A percentile compares a stretch with the other conserved stretches of the same genome.
Conservation (phyloP, 2,113 vertebrate species). For the Gallinago jamesoni region DNA sequence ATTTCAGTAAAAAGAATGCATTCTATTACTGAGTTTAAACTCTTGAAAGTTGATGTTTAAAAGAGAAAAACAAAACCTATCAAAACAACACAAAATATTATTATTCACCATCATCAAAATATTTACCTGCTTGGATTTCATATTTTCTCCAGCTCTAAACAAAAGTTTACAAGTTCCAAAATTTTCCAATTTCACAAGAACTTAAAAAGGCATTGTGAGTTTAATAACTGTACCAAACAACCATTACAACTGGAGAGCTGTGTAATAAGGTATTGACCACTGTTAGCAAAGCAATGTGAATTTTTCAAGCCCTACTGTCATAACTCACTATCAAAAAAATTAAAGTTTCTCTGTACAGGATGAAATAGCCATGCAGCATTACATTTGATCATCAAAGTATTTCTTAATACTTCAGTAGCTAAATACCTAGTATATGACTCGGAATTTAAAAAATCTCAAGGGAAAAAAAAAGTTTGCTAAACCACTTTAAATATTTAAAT, state of each 20-base stretch:
- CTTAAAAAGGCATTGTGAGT: background rate
- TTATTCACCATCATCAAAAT: background rate
- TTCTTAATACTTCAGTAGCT: background rate
- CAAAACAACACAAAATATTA: background rate
- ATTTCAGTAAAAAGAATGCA: background rate
- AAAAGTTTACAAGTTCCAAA: background rate
- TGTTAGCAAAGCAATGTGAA: background rate
- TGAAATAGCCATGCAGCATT: background rate
- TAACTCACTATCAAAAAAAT: background rate
- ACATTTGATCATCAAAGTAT: background rate
- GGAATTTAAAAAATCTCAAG: background rate
- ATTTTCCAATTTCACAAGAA: background rate
- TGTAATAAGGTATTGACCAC: background rate
- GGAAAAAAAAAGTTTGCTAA: background rate
- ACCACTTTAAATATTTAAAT: background rate
- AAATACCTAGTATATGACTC: background rate
- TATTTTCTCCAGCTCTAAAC: background rate
- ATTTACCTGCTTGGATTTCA: background rate
- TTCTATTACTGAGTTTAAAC: conserved; percentile 40
- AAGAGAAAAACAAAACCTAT: conserved; percentile 38
- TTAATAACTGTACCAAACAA: background rate
- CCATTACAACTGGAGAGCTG: background rate
- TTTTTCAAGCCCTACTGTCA: background rate
- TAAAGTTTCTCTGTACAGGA: background rate
- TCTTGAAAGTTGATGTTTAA: conserved; percentile 37